phyloP scores from a whole-genome alignment of 2,888 invertebrate genomes.

The Tolmerus cingulatus region DNA sequence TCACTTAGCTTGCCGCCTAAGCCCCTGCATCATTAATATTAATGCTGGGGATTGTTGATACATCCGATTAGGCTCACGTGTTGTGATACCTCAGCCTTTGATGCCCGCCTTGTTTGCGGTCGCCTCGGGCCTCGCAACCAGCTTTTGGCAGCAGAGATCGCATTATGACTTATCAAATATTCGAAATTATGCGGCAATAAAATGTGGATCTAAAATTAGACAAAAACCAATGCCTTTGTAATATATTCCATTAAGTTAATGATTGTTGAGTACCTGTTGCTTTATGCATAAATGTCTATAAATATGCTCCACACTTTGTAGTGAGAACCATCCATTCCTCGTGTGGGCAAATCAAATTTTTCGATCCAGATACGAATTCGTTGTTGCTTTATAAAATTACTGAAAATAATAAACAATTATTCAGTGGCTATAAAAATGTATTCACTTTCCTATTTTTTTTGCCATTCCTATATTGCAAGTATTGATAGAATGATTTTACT shows the following conservation, averaged over 20 bases:
- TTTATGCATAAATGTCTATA: neutral
- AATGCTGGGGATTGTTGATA: slow-evolving; percentile 9
- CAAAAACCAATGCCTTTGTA: neutral
- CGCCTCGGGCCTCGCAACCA: neutral
- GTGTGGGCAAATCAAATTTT: neutral
- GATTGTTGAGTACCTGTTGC: neutral
- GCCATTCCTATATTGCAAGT: too few relatives aligned
- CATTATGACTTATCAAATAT: neutral
- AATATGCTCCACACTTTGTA: neutral
- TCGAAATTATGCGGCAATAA: neutral
- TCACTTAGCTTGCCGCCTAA: neutral
- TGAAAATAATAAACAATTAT: too few relatives aligned
- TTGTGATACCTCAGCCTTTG: neutral
- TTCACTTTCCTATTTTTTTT: too few relatives aligned
- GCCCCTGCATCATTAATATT: slow-evolving; percentile 7
- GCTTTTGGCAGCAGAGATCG: neutral
- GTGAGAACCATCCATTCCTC: neutral
- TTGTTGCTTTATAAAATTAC: neutral
- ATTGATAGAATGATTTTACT: neutral
- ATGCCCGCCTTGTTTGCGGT: neutral
- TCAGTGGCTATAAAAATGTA: too few relatives aligned
- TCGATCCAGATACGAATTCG: neutral
- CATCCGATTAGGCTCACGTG: neutral
- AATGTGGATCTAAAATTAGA: neutral
- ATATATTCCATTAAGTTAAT: slow-evolving; percentile 13